These are phyloP conservation scores for Schizopygopsis pylzovi DNA, from an alignment of 2,797 vertebrate species.

Conservation along the genomic window DNA sequence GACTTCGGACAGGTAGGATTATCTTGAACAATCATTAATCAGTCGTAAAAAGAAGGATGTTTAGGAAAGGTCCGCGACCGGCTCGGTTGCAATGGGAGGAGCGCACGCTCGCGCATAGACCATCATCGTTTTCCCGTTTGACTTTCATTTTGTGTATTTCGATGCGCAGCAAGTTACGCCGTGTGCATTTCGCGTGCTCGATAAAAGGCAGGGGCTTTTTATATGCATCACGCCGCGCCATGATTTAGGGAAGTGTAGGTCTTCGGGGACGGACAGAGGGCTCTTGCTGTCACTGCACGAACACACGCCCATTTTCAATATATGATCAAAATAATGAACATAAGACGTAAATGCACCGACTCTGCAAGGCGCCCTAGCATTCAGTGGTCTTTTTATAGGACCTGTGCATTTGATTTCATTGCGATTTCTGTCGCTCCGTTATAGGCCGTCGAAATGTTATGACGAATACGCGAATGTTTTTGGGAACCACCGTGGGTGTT, in stretches of 20 bases:
- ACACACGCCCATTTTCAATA: slow-evolving; percentile 74
- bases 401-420: background rate
- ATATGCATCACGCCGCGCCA: slow-evolving; percentile 64
- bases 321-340: slow-evolving; percentile 42
- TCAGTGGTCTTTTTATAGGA: background rate
- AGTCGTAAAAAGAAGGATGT: background rate
- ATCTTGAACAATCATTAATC: background rate
- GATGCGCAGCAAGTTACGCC: slow-evolving; percentile 41
- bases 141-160: slow-evolving; percentile 60
- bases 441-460: slow-evolving; percentile 25
- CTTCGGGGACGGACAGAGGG: slow-evolving; percentile 41
- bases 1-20: slow-evolving; percentile 64
- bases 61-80: slow-evolving; percentile 16
- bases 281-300: slow-evolving; percentile 53
- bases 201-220: slow-evolving; percentile 20
- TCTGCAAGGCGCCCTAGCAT: background rate
- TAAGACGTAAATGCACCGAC: background rate
- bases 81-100: slow-evolving; percentile 36
- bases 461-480: slow-evolving; percentile 15
- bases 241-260: slow-evolving; percentile 79
- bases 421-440: background rate
- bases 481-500: slow-evolving; percentile 21
- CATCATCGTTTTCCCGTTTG: slow-evolving; percentile 52
- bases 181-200: slow-evolving; percentile 33
- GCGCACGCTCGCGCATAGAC: slow-evolving; percentile 46